A percentile compares a stretch with the other conserved stretches of the same genome.
Conservation (phyloP, 2,888 invertebrate species). For the Drosophila mimica region DNA sequence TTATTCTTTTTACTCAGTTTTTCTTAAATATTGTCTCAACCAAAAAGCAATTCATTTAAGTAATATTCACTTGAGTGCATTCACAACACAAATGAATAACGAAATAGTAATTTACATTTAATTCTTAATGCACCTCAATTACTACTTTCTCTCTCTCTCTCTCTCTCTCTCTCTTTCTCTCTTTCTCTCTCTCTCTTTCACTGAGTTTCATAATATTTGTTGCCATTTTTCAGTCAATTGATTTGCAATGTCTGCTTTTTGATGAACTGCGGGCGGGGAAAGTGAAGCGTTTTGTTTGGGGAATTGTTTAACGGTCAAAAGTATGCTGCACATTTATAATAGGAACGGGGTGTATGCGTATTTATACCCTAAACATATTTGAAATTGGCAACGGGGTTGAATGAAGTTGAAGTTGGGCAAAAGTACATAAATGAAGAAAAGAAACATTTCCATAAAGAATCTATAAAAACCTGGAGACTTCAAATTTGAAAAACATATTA, state of each 20-base stretch:
- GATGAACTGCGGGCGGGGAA: constrained; percentile 3
- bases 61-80: constrained; percentile 2
- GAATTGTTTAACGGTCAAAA: constrained; percentile 30
- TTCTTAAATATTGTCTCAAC: not conserved
- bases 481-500: not conserved
- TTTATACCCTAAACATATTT: not conserved
- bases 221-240: constrained; percentile 74
- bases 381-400: not conserved
- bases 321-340: constrained; percentile 46
- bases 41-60: not conserved
- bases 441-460: not conserved
- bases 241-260: constrained; percentile 48
- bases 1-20: not conserved
- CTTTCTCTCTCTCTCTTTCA: constrained; percentile 3
- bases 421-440: not conserved
- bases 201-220: constrained; percentile 36
- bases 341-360: constrained; percentile 7
- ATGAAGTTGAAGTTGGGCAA: not conserved
- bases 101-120: not conserved
- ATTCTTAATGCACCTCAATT: constrained; percentile 1
- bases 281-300: constrained; percentile 25
- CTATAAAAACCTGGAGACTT: too few relatives aligned
- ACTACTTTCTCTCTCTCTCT: not conserved
- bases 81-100: not conserved
- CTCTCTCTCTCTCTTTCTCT: not conserved